Evolutionary conservation across 2,797 vertebrate species (phyloP).

Genomic region (Chaunax sp.): DNA sequence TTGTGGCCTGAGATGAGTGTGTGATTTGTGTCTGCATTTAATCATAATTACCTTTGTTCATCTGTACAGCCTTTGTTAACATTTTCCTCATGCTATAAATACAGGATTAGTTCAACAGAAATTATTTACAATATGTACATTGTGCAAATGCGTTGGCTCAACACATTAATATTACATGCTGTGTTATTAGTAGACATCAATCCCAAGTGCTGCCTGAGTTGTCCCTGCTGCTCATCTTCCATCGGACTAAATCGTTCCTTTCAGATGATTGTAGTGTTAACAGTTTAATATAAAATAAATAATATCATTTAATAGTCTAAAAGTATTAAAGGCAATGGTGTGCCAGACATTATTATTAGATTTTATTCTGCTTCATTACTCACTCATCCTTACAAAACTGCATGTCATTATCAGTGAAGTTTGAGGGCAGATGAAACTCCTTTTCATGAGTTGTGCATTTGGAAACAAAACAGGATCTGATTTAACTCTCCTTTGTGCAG

Average conservation of each 20-base stretch:
- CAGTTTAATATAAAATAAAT: no score
- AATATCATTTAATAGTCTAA: no score
- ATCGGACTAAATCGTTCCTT: neutral
- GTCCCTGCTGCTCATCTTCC: conserved; percentile 8
- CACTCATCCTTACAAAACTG: neutral
- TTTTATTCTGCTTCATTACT: conserved; percentile 1
- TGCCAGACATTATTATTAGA: neutral
- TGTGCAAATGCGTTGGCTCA: conserved; percentile 1
- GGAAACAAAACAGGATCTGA: conserved; percentile 19
- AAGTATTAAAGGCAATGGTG: neutral
- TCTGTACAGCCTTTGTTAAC: neutral
- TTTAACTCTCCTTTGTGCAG: conserved; percentile 14
- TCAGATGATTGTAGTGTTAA: neutral
- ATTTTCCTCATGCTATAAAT: neutral
- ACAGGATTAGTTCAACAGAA: neutral
- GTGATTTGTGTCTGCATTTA: neutral
- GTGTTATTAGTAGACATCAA: conserved; percentile 6
- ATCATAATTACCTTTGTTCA: neutral
- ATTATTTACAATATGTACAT: conserved; percentile 5
- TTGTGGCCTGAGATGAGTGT: neutral
- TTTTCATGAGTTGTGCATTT: conserved; percentile 4
- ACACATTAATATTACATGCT: neutral
- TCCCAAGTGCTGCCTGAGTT: neutral
- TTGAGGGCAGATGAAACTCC: neutral
- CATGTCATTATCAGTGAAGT: neutral